phyloP scores from a whole-genome alignment of 2,888 invertebrate genomes.

The Campoplex capitator region DNA sequence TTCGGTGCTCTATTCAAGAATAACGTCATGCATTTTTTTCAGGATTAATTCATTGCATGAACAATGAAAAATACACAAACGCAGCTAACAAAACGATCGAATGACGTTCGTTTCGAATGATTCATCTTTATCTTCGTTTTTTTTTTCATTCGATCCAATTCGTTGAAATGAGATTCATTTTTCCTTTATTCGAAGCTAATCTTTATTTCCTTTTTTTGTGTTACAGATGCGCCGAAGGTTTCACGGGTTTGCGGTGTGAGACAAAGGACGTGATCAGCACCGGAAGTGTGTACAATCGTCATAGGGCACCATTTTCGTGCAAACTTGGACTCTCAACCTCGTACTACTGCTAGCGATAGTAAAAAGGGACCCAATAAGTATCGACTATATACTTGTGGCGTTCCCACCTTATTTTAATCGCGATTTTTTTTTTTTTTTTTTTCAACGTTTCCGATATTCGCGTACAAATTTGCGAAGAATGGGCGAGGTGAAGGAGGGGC shows the following conservation, averaged over 20 bases:
- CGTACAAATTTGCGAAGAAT: slow-evolving; percentile 19
- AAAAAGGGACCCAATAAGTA: slow-evolving; percentile 82
- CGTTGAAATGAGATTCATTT: background rate
- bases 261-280: slow-evolving; percentile 91
- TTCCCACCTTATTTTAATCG: slow-evolving; percentile 69
- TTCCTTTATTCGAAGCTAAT: background rate
- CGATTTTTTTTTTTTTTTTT: slow-evolving; percentile 16
- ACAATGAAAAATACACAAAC: too few relatives aligned
- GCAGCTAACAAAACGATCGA: too few relatives aligned
- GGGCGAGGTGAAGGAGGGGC: background rate
- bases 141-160: background rate
- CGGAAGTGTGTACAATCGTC: slow-evolving; percentile 91
- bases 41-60: too few relatives aligned
- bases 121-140: background rate
- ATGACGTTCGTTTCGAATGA: too few relatives aligned
- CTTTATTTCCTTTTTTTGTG: slow-evolving; percentile 59
- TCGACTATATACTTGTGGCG: slow-evolving; percentile 73
- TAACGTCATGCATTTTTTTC: too few relatives aligned
- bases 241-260: slow-evolving; percentile 92
- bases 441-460: background rate
- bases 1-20: too few relatives aligned
- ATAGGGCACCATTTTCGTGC: slow-evolving; percentile 89
- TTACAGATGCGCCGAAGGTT: slow-evolving; percentile 92
- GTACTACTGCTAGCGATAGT: slow-evolving; percentile 90
- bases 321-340: slow-evolving; percentile 91